A percentile compares a stretch with the other conserved stretches of the same genome.
Conservation (phyloP, 2,888 invertebrate species). For the Tipula vernalis region DNA sequence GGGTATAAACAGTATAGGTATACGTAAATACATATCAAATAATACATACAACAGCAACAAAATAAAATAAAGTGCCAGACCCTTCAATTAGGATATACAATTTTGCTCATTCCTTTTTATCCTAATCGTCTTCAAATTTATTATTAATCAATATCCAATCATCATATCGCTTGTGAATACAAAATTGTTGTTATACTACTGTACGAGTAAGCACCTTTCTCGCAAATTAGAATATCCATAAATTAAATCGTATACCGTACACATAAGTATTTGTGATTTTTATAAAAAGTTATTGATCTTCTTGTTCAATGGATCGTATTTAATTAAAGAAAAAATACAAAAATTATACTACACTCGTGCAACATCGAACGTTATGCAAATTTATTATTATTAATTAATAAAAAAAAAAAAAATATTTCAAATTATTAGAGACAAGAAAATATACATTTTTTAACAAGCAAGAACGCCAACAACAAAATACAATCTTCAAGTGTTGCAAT, state of each 20-base stretch:
- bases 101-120: neutral
- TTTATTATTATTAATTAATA: neutral
- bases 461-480: neutral
- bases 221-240: neutral
- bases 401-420: neutral
- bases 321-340: neutral
- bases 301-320: neutral
- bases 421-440: neutral
- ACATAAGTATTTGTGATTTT: neutral
- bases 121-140: neutral
- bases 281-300: neutral
- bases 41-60: neutral
- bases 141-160: neutral
- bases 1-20: neutral
- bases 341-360: neutral
- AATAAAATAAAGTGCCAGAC: neutral
- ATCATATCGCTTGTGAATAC: neutral
- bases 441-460: neutral
- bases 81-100: neutral
- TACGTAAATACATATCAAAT: neutral
- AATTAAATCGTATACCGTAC: neutral
- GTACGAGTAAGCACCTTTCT: neutral
- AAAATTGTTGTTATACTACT: neutral
- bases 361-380: neutral
- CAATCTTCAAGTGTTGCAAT: neutral